phyloP scores from a whole-genome alignment of 2,113 vertebrate genomes.

The Embiotoca jacksoni region DNA sequence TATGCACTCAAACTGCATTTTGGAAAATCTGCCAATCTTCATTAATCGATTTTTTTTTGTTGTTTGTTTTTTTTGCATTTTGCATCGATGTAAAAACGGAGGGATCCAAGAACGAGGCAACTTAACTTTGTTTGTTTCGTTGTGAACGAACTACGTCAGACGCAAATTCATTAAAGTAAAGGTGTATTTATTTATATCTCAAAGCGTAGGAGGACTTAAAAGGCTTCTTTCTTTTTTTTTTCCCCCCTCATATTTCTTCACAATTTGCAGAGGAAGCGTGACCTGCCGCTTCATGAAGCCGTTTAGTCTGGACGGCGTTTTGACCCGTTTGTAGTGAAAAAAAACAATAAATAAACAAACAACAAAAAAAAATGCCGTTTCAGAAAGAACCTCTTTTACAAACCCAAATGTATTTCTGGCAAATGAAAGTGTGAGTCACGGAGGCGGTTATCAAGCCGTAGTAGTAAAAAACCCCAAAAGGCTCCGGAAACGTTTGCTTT shows the following conservation, averaged over 20 bases:
- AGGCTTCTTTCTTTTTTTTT: background rate
- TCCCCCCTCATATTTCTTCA: background rate
- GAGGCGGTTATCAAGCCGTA: slow-evolving; percentile 17
- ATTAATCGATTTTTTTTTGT: too few species aligned
- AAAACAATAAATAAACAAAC: too few species aligned
- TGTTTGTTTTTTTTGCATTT: too few species aligned
- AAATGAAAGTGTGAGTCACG: background rate
- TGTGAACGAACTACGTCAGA: background rate
- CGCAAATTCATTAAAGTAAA: too few species aligned
- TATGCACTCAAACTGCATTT: too few species aligned
- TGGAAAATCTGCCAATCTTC: too few species aligned
- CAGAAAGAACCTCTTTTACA: background rate
- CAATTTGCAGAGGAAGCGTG: background rate
- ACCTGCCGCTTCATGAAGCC: background rate
- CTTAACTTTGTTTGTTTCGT: background rate
- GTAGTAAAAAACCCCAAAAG: slow-evolving; percentile 11
- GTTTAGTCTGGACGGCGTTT: background rate
- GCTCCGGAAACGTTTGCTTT: slow-evolving; percentile 27
- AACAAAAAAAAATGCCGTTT: background rate
- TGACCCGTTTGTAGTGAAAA: background rate
- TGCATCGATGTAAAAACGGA: too few species aligned
- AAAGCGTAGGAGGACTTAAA: background rate
- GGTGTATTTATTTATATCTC: background rate
- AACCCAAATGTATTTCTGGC: slow-evolving; percentile 9
- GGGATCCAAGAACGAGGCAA: background rate